Conservation (phyloP, 2,113 vertebrate species). For the Gallinago jamesoni region DNA sequence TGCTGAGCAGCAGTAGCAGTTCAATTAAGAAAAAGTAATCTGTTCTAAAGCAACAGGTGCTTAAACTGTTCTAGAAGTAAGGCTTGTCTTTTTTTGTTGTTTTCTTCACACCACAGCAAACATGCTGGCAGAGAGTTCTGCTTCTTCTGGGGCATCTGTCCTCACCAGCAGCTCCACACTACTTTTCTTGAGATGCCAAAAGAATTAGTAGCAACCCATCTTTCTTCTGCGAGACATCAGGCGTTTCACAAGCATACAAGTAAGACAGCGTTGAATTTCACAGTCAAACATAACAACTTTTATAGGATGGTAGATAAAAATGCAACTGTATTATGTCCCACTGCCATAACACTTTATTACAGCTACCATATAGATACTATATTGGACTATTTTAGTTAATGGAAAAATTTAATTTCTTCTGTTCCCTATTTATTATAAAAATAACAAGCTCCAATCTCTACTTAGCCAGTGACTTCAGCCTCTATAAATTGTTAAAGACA, state of each 20-base stretch:
- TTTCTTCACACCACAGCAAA: not conserved
- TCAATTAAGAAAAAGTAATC: not conserved
- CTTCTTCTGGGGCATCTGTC: not conserved
- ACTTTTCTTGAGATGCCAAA: not conserved
- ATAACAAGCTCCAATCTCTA: not conserved
- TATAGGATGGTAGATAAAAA: not conserved
- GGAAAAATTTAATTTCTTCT: not conserved
- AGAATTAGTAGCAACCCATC: not conserved
- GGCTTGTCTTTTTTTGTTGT: not conserved
- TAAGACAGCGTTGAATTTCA: not conserved
- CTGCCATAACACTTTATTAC: not conserved
- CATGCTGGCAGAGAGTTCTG: not conserved
- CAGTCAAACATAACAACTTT: not conserved
- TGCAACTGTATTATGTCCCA: not conserved
- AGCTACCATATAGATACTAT: not conserved
- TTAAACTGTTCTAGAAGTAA: not conserved
- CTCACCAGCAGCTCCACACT: not conserved
- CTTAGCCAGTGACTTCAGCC: not conserved
- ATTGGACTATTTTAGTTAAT: not conserved
- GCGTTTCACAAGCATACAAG: not conserved
- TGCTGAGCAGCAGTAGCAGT: not conserved
- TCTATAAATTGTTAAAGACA: not conserved
- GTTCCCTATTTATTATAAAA: not conserved
- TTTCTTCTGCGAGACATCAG: not conserved
- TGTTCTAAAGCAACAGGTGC: not conserved